A percentile compares a stretch with the other conserved stretches of the same genome.
These are phyloP conservation scores for Chirona hameri DNA, from an alignment of 2,888 invertebrate species.

Conservation along the genomic window DNA sequence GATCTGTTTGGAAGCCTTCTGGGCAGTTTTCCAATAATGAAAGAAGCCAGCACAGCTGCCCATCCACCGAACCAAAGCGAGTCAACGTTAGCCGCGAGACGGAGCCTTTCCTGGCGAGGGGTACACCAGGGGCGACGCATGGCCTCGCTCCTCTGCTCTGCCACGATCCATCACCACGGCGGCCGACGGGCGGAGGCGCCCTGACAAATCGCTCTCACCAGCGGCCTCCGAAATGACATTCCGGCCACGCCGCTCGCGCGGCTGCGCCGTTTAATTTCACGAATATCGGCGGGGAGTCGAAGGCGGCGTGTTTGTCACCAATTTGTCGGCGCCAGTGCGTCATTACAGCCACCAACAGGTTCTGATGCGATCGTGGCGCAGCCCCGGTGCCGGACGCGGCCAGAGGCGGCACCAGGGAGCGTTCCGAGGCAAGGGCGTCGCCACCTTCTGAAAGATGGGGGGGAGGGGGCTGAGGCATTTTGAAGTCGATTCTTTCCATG, in stretches of 20 bases:
- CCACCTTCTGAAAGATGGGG: too few species aligned
- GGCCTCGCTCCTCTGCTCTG: not conserved
- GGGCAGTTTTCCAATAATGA: too few species aligned
- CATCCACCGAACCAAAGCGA: too few species aligned
- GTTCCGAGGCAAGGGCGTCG: too few species aligned
- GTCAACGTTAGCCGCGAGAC: too few species aligned
- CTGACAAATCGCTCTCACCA: not conserved
- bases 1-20: too few species aligned
- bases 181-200: not conserved
- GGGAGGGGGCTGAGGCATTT: too few species aligned
- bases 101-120: too few species aligned
- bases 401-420: not conserved
- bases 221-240: not conserved
- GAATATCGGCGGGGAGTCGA: not conserved
- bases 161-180: not conserved
- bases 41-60: too few species aligned
- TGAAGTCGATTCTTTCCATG: too few species aligned
- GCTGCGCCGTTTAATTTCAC: not conserved
- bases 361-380: slow-evolving; percentile 5
- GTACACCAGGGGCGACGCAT: not conserved
- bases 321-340: slow-evolving; percentile 3
- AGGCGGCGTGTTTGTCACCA: slow-evolving; percentile 2
- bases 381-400: not conserved
- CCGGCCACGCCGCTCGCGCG: not conserved
- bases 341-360: slow-evolving; percentile 1